A percentile compares a stretch with the other conserved stretches of the same genome.
Evolutionary conservation across 2,797 vertebrate species (phyloP).

Genomic region (Melanotaenia maccullochi): DNA sequence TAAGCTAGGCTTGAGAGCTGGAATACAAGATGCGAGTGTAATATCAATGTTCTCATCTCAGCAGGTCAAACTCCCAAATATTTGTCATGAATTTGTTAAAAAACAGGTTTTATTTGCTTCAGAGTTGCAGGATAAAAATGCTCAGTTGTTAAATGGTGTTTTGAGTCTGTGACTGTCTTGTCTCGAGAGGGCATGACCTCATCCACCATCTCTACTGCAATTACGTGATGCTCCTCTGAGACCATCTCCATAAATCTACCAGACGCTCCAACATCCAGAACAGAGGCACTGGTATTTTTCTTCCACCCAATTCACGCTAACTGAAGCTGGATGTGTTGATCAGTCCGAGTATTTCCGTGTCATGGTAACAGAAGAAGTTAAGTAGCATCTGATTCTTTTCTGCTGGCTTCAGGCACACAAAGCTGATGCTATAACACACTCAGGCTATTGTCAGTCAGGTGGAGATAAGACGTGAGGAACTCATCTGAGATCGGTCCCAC

Average conservation of each 20-base stretch:
- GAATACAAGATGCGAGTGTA: too few species aligned
- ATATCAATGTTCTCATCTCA: too few species aligned
- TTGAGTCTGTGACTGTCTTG: neutral
- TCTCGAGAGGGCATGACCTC: constrained; percentile 36
- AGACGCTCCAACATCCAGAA: neutral
- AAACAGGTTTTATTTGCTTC: too few species aligned
- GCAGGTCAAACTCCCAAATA: too few species aligned
- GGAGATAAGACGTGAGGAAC: constrained; percentile 49
- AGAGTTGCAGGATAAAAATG: neutral
- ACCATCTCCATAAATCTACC: neutral
- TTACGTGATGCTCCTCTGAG: constrained; percentile 25
- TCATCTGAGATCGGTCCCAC: constrained; percentile 50
- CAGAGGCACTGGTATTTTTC: neutral
- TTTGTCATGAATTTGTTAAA: too few species aligned
- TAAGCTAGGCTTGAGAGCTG: neutral
- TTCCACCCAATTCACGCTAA: neutral
- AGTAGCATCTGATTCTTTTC: neutral
- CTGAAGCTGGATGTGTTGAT: neutral
- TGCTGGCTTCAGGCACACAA: constrained; percentile 21
- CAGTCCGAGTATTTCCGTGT: neutral
- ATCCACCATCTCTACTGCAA: constrained; percentile 28
- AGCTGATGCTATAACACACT: constrained; percentile 26
- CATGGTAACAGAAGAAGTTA: too few species aligned
- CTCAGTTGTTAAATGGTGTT: neutral
- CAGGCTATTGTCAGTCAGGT: constrained; percentile 32